Percentiles rank a stretch among this genome's conserved stretches.
phyloP scores from a whole-genome alignment of 1,140 invertebrate species.

The fruit fly (Drosophila melanogaster) region DNA sequence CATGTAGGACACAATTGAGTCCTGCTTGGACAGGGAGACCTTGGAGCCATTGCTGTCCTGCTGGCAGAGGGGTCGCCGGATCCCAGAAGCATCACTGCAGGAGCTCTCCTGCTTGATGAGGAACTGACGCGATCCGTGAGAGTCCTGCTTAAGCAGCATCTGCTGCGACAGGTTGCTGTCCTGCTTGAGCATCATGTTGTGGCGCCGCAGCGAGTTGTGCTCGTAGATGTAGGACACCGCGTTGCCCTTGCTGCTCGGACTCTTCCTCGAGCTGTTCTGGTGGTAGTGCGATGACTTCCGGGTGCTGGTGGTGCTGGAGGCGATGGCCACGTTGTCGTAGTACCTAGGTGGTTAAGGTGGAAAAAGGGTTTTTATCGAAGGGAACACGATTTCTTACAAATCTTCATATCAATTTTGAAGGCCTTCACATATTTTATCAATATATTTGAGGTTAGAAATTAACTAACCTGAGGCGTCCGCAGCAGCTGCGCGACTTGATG shows the following conservation, averaged over 20 bases:
- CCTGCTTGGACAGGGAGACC: slow-evolving; percentile 77
- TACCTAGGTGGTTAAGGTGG: slow-evolving; percentile 50
- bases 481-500: slow-evolving; percentile 92
- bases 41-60: slow-evolving; percentile 84
- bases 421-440: too few relatives aligned
- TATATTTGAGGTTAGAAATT: neutral
- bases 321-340: slow-evolving; percentile 93
- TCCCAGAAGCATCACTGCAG: slow-evolving; percentile 77
- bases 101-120: slow-evolving; percentile 84
- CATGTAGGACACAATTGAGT: slow-evolving; percentile 83
- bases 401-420: too few relatives aligned
- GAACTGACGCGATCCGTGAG: slow-evolving; percentile 80
- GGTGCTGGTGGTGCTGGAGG: slow-evolving; percentile 92
- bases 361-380: too few relatives aligned
- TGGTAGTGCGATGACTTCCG: slow-evolving; percentile 93
- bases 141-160: slow-evolving; percentile 84
- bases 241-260: slow-evolving; percentile 87
- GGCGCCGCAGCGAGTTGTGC: slow-evolving; percentile 77
- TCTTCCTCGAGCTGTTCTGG: slow-evolving; percentile 88
- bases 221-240: slow-evolving; percentile 91
- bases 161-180: slow-evolving; percentile 84
- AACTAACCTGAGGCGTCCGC: slow-evolving; percentile 90
- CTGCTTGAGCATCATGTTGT: slow-evolving; percentile 82
- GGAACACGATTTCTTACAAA: too few relatives aligned
- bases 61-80: slow-evolving; percentile 74